Conservation (phyloP, 2,797 vertebrate species). For the Babyrousa celebensis region DNA sequence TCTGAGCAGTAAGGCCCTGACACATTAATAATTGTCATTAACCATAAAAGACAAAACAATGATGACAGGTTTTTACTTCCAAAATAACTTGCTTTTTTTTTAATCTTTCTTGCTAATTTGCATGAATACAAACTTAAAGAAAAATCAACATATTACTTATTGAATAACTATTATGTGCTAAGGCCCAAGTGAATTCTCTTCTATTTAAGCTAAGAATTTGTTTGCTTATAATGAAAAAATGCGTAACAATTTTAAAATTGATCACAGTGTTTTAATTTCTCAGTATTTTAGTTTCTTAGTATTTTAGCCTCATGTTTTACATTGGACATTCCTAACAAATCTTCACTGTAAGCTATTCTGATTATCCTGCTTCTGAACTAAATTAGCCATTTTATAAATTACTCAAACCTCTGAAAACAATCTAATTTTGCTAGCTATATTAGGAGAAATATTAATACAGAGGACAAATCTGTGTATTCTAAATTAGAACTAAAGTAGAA, state of each 20-base stretch:
- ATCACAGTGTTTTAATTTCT: background rate
- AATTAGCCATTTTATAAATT: conserved; percentile 59
- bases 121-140: background rate
- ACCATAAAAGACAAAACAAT: background rate
- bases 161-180: background rate
- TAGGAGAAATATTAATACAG: conserved; percentile 16
- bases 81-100: background rate
- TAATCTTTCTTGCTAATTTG: background rate
- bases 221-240: background rate
- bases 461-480: conserved; percentile 30
- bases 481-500: conserved; percentile 63
- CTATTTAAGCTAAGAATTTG: conserved; percentile 18
- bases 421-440: conserved; percentile 65
- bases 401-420: conserved; percentile 13
- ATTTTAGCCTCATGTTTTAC: conserved; percentile 32
- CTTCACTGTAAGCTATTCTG: conserved; percentile 30
- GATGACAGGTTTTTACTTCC: background rate
- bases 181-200: conserved; percentile 1
- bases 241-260: background rate
- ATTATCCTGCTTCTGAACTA: conserved; percentile 26
- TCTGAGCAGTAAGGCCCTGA: background rate
- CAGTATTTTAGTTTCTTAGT: background rate
- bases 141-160: conserved; percentile 17
- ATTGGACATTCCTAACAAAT: conserved; percentile 56
- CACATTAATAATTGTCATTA: background rate